Conservation (phyloP, 2,888 invertebrate species). For the Luperina testacea region DNA sequence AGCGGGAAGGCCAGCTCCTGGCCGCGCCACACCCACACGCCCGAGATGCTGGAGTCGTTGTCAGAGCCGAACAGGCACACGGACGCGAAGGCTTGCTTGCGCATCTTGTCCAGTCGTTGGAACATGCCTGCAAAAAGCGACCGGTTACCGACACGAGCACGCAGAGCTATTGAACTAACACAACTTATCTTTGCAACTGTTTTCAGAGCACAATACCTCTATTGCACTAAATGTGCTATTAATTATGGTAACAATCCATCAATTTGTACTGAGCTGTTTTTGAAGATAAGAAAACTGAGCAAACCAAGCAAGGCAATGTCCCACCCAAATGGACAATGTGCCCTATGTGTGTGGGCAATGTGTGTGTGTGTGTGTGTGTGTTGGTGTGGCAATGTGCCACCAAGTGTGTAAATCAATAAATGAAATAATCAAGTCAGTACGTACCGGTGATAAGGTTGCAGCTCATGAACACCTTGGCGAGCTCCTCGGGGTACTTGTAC, state of each 20-base stretch:
- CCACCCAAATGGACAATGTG: no score
- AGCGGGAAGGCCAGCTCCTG: constrained; percentile 97
- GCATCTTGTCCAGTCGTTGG: constrained; percentile 99
- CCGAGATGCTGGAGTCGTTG: constrained; percentile 97
- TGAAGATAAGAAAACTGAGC: background rate
- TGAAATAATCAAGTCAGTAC: constrained; percentile 49
- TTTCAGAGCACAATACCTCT: no score
- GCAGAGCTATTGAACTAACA: background rate
- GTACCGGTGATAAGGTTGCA: constrained; percentile 98
- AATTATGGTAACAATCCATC: background rate
- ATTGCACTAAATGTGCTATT: background rate
- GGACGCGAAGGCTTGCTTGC: constrained; percentile 98
- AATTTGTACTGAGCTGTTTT: background rate
- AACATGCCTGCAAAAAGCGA: constrained; percentile 94
- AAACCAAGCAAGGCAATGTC: no score
- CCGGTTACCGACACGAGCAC: background rate
- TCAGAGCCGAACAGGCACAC: constrained; percentile 98
- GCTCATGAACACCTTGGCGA: constrained; percentile 98
- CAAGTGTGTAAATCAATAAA: background rate
- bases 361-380: no score
- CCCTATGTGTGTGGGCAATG: no score
- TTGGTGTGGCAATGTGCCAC: no score
- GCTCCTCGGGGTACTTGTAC: constrained; percentile 98
- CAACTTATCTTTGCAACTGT: background rate
- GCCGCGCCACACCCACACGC: constrained; percentile 99